Percentiles rank a stretch among this genome's conserved stretches.
Evolutionary conservation across 2,113 vertebrate genomes (phyloP).

Genomic region (Andinoacara biseriatus): DNA sequence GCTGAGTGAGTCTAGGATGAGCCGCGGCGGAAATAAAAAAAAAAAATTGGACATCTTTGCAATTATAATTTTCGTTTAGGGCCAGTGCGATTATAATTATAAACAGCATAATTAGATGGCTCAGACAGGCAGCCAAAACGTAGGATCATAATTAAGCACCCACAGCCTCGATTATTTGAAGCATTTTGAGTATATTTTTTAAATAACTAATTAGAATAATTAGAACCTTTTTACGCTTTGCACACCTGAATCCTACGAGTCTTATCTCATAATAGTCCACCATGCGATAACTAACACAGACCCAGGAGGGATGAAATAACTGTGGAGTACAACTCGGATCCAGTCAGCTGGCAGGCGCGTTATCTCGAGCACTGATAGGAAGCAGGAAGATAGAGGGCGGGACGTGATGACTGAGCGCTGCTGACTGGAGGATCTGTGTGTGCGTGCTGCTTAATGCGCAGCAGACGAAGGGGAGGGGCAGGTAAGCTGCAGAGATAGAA

Average conservation of each 20-base stretch:
- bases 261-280: neutral
- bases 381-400: constrained; percentile 26
- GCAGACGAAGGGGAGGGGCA: constrained; percentile 17
- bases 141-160: neutral
- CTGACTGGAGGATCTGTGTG: constrained; percentile 23
- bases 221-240: neutral
- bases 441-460: constrained; percentile 7
- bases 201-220: neutral
- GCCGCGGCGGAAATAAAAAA: neutral
- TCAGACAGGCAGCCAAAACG: neutral
- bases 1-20: constrained; percentile 16
- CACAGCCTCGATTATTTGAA: neutral
- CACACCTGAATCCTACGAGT: neutral
- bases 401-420: neutral
- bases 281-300: neutral
- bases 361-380: neutral
- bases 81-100: too few species aligned
- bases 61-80: constrained; percentile 37
- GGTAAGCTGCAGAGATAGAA: constrained; percentile 23
- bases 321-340: neutral
- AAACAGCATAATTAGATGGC: neutral
- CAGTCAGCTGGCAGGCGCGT: neutral
- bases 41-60: constrained; percentile 7
- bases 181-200: neutral
- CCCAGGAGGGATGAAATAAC: constrained; percentile 35